Base-by-base conservation (phyloP, 1,140 invertebrate species). In the Drosophila azteca region DNA sequence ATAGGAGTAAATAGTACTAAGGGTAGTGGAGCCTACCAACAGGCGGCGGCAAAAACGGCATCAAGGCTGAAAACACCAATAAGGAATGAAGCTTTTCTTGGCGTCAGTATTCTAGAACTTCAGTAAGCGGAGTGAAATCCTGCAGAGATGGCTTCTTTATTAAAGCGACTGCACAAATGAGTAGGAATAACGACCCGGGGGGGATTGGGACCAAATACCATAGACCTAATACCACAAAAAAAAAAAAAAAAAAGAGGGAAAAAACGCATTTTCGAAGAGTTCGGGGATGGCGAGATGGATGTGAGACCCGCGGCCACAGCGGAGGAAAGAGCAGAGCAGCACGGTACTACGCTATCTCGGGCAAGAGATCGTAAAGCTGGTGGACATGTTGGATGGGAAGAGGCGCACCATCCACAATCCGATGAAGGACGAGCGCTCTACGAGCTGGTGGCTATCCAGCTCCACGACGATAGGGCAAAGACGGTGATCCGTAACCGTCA, bases 21-120 rank as follows among this genome's bases (percentile, higher is more conserved):
- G 4, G 26, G 26, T 6, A 26, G 2, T 26, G 26, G 26, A 26
- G 26, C 26, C 26, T 22, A 22, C 22, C 22, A 22, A 1, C 22
- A 22, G 22, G 1, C 22, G 2, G 1, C 26, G 6, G 2, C 26
- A n/a, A n/a, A n/a, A n/a, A 46, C 15, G 44, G 17, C n/a, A 6
- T 6, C 44, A 3, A 91, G 91, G 49, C 78, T 89, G 7, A 54
- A n/a, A n/a, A n/a, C n/a, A n/a, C n/a, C n/a, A n/a, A n/a, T n/a
- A n/a, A n/a, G n/a, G n/a, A n/a, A n/a, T n/a, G n/a, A n/a, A n/a
- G n/a, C n/a, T n/a, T n/a, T n/a, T n/a, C n/a, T n/a, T 13, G 24
- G 31, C 0, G 8, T 15, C 29, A 20, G 31, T 41, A 54, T 54
- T 39, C 50, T 39, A 31, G 26, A 0, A 52, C 29, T 13, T 52